Evolutionary conservation across 2,797 vertebrate genomes (phyloP).

Genomic region (Gephyroberyx darwinii): DNA sequence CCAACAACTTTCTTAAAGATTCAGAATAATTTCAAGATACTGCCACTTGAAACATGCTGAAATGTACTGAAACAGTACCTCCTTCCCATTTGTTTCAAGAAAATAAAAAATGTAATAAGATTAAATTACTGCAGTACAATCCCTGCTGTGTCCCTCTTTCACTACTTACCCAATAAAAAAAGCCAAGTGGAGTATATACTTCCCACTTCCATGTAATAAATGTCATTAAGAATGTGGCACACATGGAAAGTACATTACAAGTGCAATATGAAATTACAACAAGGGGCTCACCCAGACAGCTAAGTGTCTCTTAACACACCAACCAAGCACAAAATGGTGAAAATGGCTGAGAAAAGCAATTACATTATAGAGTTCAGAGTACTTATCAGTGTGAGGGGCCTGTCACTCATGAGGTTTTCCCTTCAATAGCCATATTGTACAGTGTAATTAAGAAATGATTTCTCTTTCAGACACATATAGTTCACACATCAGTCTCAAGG

Average conservation of each 20-base stretch:
- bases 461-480: background rate
- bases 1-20: too few species aligned
- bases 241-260: background rate
- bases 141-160: background rate
- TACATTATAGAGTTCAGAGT: background rate
- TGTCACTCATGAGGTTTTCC: too few species aligned
- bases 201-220: background rate
- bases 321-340: slow-evolving; percentile 15
- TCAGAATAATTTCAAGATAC: too few species aligned
- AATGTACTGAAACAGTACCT: too few species aligned
- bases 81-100: too few species aligned
- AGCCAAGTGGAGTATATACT: background rate
- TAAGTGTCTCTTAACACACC: slow-evolving; percentile 24
- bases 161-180: background rate
- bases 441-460: background rate
- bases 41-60: too few species aligned
- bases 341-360: slow-evolving; percentile 27
- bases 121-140: too few species aligned
- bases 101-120: too few species aligned
- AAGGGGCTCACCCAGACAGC: background rate
- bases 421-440: background rate
- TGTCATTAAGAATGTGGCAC: background rate
- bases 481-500: background rate
- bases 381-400: background rate
- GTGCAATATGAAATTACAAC: slow-evolving; percentile 15